phyloP scores from a whole-genome alignment of 30 jellyfish, hydroid and myxozoan genomes.

The Aurelia aurita complex sp. Pacific region DNA sequence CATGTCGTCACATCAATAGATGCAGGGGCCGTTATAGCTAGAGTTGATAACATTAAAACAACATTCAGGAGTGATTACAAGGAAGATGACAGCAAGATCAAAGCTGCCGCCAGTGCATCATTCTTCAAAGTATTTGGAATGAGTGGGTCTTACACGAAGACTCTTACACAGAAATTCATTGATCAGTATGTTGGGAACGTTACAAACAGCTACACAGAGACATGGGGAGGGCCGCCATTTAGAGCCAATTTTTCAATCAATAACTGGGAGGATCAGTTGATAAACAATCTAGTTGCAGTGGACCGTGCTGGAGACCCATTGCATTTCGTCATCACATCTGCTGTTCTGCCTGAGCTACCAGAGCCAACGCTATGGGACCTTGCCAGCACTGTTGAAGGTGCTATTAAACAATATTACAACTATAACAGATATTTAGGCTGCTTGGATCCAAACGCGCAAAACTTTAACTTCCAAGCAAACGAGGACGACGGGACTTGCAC shows the following conservation, averaged over 20 bases:
- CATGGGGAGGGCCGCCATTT: slow-evolving; percentile 86
- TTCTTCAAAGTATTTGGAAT: slow-evolving; percentile 41
- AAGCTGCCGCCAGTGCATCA: slow-evolving; percentile 83
- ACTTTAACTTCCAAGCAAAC: slow-evolving; percentile 73
- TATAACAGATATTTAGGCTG: slow-evolving; percentile 75
- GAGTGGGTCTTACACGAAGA: slow-evolving; percentile 39
- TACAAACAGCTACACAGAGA: slow-evolving; percentile 60
- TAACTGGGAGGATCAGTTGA: slow-evolving; percentile 58
- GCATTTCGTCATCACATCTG: slow-evolving; percentile 64
- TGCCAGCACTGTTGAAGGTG: slow-evolving; percentile 54
- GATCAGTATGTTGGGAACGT: slow-evolving; percentile 55
- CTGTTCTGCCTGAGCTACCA: slow-evolving; percentile 76
- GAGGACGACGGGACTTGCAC: slow-evolving; percentile 79
- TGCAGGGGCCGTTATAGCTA: slow-evolving; percentile 80
- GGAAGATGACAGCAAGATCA: slow-evolving; percentile 60
- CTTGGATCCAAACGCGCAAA: slow-evolving; percentile 53
- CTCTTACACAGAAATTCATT: slow-evolving; percentile 29
- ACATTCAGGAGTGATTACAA: slow-evolving; percentile 49
- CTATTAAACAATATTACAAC: slow-evolving; percentile 63
- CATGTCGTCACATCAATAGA: slow-evolving; percentile 73
- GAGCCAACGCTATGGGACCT: slow-evolving; percentile 66
- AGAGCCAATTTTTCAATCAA: slow-evolving; percentile 62
- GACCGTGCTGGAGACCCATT: slow-evolving; percentile 86
- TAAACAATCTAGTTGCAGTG: slow-evolving; percentile 68
- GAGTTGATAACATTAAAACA: slow-evolving; percentile 57